These are phyloP conservation scores for Phodopus roborovskii DNA, from an alignment of 2,113 vertebrate genomes.

Conservation along the genomic window DNA sequence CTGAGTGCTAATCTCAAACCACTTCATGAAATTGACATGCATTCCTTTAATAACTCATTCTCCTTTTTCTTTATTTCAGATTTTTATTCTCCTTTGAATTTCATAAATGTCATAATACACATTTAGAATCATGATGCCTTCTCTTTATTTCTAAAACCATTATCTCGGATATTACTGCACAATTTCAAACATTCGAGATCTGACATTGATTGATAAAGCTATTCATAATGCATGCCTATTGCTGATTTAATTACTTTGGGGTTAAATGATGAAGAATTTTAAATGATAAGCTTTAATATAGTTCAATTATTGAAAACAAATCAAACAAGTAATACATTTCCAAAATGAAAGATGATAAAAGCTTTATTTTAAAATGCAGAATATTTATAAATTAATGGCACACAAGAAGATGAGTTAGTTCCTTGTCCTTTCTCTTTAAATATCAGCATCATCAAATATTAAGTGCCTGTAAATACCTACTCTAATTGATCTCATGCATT, in stretches of 20 bases:
- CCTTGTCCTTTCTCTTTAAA: slow-evolving; percentile 75
- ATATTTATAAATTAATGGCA: slow-evolving; percentile 72
- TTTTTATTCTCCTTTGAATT: slow-evolving; percentile 74
- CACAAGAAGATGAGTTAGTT: slow-evolving; percentile 69
- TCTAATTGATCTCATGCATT: slow-evolving; percentile 72
- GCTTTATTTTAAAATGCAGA: slow-evolving; percentile 63
- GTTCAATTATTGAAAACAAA: slow-evolving; percentile 78
- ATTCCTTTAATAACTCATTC: slow-evolving; percentile 70
- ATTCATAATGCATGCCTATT: slow-evolving; percentile 76
- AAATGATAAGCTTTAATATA: slow-evolving; percentile 65
- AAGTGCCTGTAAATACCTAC: slow-evolving; percentile 74
- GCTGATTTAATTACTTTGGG: slow-evolving; percentile 76
- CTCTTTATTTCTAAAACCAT: slow-evolving; percentile 74
- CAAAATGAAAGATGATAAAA: slow-evolving; percentile 61
- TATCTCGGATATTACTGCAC: slow-evolving; percentile 73
- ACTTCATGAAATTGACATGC: slow-evolving; percentile 72
- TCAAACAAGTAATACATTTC: slow-evolving; percentile 67
- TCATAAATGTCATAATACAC: slow-evolving; percentile 80
- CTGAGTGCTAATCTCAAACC: slow-evolving; percentile 68
- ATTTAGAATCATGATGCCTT: slow-evolving; percentile 71
- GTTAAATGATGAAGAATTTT: slow-evolving; percentile 79
- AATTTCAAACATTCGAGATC: slow-evolving; percentile 78
- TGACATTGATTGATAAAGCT: slow-evolving; percentile 80
- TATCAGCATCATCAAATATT: slow-evolving; percentile 76
- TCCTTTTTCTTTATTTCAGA: slow-evolving; percentile 54